Conservation (phyloP, 2,113 vertebrate species). For the Litocranius walleri region DNA sequence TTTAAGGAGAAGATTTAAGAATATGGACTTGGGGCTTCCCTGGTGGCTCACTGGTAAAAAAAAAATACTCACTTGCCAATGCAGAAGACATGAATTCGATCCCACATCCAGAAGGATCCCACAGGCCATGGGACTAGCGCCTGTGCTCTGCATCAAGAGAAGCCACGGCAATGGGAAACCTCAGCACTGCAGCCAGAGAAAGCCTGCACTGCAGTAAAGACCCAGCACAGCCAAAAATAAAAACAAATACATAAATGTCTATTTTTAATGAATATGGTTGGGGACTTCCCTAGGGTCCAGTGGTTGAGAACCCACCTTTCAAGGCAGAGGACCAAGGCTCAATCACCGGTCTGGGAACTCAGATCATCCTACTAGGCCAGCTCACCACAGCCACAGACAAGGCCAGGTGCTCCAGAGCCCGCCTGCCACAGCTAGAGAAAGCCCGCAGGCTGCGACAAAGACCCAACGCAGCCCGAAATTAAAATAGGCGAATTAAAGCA, state of each 20-base stretch:
- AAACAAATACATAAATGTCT: rapidly evolving
- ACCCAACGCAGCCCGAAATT: background rate
- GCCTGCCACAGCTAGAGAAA: background rate
- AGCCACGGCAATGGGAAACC: background rate
- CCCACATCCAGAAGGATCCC: background rate
- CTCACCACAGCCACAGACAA: background rate
- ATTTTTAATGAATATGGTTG: background rate
- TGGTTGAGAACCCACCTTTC: background rate
- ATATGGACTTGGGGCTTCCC: background rate
- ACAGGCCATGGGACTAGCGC: background rate
- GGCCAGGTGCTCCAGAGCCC: background rate
- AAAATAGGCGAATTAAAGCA: background rate
- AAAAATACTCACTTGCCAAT: background rate
- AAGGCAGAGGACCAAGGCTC: background rate
- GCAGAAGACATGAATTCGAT: background rate
- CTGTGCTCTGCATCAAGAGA: background rate
- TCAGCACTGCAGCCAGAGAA: background rate
- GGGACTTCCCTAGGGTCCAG: background rate
- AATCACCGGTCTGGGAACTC: background rate
- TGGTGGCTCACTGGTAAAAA: background rate
- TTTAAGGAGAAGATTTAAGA: background rate
- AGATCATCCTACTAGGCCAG: background rate
- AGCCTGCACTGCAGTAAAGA: background rate
- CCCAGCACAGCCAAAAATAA: background rate
- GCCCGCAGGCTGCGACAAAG: background rate